Evolutionary conservation across 2,888 invertebrate genomes (phyloP).

Genomic region (Drosophila anceps): DNA sequence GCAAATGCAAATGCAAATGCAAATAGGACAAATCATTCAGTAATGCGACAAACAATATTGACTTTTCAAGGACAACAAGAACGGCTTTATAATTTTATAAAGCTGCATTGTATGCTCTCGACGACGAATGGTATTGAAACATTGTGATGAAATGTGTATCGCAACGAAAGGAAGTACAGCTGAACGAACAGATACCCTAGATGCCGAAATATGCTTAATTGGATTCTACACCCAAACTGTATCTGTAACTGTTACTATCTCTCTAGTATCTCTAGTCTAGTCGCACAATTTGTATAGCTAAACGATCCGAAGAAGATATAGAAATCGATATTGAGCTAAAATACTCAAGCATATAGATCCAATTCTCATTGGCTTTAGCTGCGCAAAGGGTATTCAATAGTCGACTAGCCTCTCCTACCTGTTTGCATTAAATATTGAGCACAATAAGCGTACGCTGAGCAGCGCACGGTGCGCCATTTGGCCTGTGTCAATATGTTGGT

Average conservation of each 20-base stretch:
- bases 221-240: not conserved
- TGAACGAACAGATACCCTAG: not conserved
- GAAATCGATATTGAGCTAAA: not conserved
- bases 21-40: not conserved
- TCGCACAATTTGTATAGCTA: not conserved
- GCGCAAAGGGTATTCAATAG: not conserved
- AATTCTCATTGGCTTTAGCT: not conserved
- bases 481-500: not conserved
- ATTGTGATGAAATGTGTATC: not conserved
- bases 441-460: conserved; percentile 26
- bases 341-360: not conserved
- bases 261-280: not conserved
- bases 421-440: conserved; percentile 47
- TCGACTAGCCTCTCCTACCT: not conserved
- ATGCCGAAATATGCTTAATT: not conserved
- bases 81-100: not conserved
- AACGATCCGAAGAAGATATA: not conserved
- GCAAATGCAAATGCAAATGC: conserved; percentile 1
- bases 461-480: conserved; percentile 4
- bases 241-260: no score
- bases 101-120: conserved; percentile 1
- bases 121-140: not conserved
- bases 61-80: conserved; percentile 2
- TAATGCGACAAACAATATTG: conserved; percentile 14
- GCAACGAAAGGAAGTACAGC: not conserved